Evolutionary conservation across 1,140 invertebrate species (phyloP).

Genomic region (Penaeus indicus): DNA sequence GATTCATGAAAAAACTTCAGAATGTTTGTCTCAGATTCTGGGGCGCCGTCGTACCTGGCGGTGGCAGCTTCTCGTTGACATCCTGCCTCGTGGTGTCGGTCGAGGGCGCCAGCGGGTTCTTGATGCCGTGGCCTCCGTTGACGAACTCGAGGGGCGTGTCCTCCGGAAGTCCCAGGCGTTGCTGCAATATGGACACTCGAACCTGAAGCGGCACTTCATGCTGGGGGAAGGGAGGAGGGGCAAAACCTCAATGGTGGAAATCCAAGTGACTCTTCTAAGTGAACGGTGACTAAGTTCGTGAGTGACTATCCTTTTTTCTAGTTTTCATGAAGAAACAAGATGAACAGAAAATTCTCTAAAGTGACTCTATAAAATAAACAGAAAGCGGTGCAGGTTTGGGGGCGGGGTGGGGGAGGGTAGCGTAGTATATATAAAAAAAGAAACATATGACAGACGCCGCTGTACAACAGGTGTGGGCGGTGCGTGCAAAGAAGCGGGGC

Average conservation of each 20-base stretch:
- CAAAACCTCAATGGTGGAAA: slow-evolving; percentile 2
- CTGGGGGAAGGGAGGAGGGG: neutral
- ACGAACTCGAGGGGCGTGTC: slow-evolving; percentile 95
- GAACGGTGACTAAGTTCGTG: neutral
- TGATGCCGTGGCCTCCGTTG: slow-evolving; percentile 98
- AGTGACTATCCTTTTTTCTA: neutral
- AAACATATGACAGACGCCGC: neutral
- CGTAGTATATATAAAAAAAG: neutral
- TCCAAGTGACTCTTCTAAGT: neutral
- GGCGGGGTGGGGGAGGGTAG: too few species aligned
- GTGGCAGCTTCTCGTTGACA: slow-evolving; percentile 47
- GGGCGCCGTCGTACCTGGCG: slow-evolving; percentile 33
- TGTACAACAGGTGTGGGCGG: neutral
- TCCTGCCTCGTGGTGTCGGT: slow-evolving; percentile 48
- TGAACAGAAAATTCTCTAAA: too few species aligned
- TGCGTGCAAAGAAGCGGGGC: slow-evolving; percentile 1
- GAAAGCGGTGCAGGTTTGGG: too few species aligned
- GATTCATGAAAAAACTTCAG: neutral
- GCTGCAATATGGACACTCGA: slow-evolving; percentile 85
- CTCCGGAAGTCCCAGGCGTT: slow-evolving; percentile 86
- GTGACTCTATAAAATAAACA: too few species aligned
- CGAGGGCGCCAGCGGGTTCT: slow-evolving; percentile 86
- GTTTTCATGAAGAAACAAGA: too few species aligned
- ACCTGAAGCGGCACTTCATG: slow-evolving; percentile 72
- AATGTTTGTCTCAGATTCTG: too few species aligned